These are phyloP conservation scores for Cephalopholis sonnerati DNA, from an alignment of 2,113 vertebrate genomes.

Conservation along the genomic window DNA sequence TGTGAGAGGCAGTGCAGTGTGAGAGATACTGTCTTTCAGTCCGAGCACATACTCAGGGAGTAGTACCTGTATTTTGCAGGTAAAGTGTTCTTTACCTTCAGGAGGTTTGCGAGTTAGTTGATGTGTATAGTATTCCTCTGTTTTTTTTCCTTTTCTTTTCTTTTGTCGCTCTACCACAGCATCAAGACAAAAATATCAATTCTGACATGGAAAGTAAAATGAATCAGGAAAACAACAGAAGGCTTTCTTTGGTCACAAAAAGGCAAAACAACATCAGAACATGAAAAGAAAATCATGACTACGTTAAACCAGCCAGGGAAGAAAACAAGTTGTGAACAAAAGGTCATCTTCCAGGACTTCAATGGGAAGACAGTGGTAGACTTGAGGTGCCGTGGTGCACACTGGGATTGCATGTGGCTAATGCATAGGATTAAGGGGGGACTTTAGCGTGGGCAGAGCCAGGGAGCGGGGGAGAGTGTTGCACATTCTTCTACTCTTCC, in stretches of 20 bases:
- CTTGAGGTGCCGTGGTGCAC: conserved; percentile 78
- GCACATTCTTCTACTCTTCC: conserved; percentile 64
- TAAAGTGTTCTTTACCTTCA: conserved; percentile 59
- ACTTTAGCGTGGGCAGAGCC: conserved; percentile 52
- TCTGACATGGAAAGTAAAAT: conserved; percentile 72
- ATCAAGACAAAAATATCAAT: conserved; percentile 63
- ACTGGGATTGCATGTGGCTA: conserved; percentile 81
- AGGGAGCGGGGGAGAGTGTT: conserved; percentile 46
- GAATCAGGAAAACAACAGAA: conserved; percentile 79
- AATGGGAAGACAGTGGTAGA: conserved; percentile 83
- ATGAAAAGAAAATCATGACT: conserved; percentile 56
- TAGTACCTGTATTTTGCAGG: conserved; percentile 80
- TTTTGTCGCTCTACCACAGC: conserved; percentile 69
- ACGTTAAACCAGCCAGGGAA: conserved; percentile 54
- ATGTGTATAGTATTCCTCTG: conserved; percentile 30
- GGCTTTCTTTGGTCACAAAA: conserved; percentile 96
- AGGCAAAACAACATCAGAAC: conserved; percentile 76
- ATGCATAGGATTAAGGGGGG: conserved; percentile 81
- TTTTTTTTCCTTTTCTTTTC: conserved; percentile 15
- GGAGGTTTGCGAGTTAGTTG: conserved; percentile 75
- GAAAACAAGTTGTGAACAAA: conserved; percentile 48
- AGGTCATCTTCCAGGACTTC: conserved; percentile 60
- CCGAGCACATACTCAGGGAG: conserved; percentile 76
- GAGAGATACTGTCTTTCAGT: conserved; percentile 80
- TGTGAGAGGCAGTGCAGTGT: conserved; percentile 84